Evolutionary conservation across 2,888 invertebrate genomes (phyloP), one percentile per base, ranked within the genome.

Genomic region (Cantharis nigra): DNA sequence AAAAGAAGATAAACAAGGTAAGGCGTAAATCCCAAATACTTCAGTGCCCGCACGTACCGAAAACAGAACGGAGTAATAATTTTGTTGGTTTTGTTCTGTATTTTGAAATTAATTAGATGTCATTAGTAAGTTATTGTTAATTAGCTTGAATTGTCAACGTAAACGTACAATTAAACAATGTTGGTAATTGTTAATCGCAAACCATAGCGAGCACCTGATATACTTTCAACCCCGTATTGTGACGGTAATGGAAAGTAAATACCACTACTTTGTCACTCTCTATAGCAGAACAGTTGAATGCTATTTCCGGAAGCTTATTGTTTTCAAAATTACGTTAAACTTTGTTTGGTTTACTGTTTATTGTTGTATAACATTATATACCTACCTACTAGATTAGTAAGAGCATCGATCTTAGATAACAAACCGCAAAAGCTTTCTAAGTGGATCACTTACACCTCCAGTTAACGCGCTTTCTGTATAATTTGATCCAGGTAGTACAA

Each of bases 231-330:
- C 62, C 63, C 18, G 30, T 33, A 78, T 78, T 78, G 78, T 78
- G 49, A 63, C 26, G 70, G 49, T 78, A 78, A 76, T 76, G 76
- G 76, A 77, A 78, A 76, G 78, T 76, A 78, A 76, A 76, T 76
- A 76, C 76, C 76, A 73, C 71, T 76, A 72, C 78, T 78, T 62
- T 74, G 76, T 76, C 78, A 78, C 49, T 23, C 23, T 63, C 23
- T n/a, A 65, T 65, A 72, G 73, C 23, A 10, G 71, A 62, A 71
- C 78, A 78, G 49, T 76, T 78, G 71, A 49, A 33, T 76, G 70
- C 23, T 75, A 72, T 73, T 72, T 49, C 64, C 64, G 14, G 5
- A 62, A 75, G 65, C 26, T 13, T n/a, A 10, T 63, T 70, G 72
- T 75, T 75, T 75, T 75, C 67, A 70, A 28, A 70, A 72, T 70